Evolutionary conservation across 2,888 invertebrate genomes (phyloP).

Genomic region (Zaprionus obscuricornis): DNA sequence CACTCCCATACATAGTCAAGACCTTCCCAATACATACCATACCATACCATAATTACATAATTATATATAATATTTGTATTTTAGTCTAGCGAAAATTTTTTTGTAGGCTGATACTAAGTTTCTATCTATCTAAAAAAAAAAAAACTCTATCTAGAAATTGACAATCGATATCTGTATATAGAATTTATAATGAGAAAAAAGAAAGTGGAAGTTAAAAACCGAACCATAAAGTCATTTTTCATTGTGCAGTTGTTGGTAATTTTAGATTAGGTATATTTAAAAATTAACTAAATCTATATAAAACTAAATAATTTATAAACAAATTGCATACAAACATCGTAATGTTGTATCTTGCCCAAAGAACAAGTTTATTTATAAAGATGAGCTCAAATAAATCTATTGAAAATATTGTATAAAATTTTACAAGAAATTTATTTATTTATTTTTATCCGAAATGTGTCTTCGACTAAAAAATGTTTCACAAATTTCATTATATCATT

Average conservation of each 20-base stretch:
- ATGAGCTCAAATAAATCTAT: constrained; percentile 66
- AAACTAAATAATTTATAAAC: constrained; percentile 64
- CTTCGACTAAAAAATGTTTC: too few relatives aligned
- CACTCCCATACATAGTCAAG: constrained; percentile 59
- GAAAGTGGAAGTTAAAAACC: too few relatives aligned
- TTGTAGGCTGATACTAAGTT: constrained; percentile 55
- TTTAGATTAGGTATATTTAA: constrained; percentile 70
- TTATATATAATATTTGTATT: constrained; percentile 37
- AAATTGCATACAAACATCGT: constrained; percentile 67
- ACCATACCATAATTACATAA: background rate
- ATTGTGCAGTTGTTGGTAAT: constrained; percentile 74
- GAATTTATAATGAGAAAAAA: constrained; percentile 25
- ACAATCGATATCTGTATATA: constrained; percentile 58
- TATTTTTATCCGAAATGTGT: too few relatives aligned
- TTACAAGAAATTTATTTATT: constrained; percentile 13
- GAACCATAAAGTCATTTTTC: constrained; percentile 73
- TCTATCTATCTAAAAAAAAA: constrained; percentile 43
- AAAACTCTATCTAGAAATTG: constrained; percentile 46
- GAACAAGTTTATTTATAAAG: constrained; percentile 75
- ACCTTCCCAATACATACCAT: constrained; percentile 13
- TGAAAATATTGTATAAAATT: constrained; percentile 50
- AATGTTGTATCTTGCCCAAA: constrained; percentile 81
- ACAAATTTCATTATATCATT: too few relatives aligned
- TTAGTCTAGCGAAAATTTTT: constrained; percentile 72
- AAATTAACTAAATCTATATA: constrained; percentile 70